These are phyloP conservation scores for Thinocorus orbignyianus DNA, from an alignment of 2,113 vertebrate genomes.

Conservation along the genomic window DNA sequence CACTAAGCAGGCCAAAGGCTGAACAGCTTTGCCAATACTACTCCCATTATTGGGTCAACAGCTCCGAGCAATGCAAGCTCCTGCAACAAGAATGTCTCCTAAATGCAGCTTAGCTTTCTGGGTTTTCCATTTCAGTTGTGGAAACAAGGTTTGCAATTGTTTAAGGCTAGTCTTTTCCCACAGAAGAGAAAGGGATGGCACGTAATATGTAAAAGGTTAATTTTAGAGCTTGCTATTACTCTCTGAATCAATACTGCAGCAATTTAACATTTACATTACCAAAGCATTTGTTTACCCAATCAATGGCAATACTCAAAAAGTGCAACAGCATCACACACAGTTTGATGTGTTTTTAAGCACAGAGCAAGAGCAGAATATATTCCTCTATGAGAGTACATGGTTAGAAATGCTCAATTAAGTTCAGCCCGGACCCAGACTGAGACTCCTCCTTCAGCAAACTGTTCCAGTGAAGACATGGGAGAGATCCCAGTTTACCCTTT, in stretches of 20 bases:
- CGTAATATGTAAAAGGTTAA: neutral
- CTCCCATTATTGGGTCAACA: neutral
- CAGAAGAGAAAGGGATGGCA: neutral
- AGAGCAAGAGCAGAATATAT: neutral
- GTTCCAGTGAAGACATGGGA: neutral
- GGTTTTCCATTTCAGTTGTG: neutral
- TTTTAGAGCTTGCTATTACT: neutral
- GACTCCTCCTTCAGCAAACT: neutral
- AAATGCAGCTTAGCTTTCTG: neutral
- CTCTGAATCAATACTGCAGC: neutral
- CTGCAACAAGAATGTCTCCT: neutral
- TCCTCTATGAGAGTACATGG: neutral
- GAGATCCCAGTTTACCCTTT: neutral
- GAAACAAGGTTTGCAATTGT: neutral
- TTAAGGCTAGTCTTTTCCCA: neutral
- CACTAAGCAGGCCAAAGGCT: neutral
- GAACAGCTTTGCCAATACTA: neutral
- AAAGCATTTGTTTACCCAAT: neutral
- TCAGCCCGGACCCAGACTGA: neutral
- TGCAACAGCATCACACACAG: neutral
- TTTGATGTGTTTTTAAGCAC: neutral
- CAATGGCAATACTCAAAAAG: neutral
- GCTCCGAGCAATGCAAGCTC: neutral
- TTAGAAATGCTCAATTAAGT: neutral
- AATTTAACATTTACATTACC: neutral